A percentile compares a stretch with the other conserved stretches of the same genome.
phyloP scores from a whole-genome alignment of 2,113 vertebrate species.

The Eulacestoma nigropectus region DNA sequence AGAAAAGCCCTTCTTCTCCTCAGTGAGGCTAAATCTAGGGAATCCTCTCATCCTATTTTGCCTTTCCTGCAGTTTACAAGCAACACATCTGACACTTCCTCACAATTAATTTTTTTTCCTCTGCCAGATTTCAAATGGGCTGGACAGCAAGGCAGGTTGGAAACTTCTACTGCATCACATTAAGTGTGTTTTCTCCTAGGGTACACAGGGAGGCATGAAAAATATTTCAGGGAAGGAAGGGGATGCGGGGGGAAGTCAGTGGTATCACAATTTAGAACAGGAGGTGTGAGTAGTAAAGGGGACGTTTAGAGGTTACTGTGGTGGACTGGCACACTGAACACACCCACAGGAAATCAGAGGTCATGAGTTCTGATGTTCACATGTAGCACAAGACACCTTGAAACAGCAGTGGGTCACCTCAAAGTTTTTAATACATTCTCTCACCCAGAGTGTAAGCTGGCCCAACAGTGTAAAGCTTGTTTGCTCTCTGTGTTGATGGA shows the following conservation, averaged over 20 bases:
- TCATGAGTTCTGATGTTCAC: neutral
- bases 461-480: neutral
- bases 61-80: neutral
- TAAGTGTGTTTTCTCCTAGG: neutral
- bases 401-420: neutral
- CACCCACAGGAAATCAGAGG: neutral
- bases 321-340: neutral
- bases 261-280: neutral
- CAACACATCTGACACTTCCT: neutral
- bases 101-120: neutral
- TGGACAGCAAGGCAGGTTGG: neutral
- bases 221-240: neutral
- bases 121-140: neutral
- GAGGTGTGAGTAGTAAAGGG: neutral
- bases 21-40: neutral
- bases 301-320: neutral
- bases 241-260: neutral
- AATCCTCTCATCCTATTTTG: neutral
- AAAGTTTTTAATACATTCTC: neutral
- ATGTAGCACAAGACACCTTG: neutral
- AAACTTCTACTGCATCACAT: neutral
- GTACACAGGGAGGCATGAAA: neutral
- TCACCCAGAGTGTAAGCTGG: neutral
- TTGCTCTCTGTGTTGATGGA: neutral
- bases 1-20: neutral